phyloP scores from a whole-genome alignment of 2,797 vertebrate genomes.

The Trachurus trachurus region DNA sequence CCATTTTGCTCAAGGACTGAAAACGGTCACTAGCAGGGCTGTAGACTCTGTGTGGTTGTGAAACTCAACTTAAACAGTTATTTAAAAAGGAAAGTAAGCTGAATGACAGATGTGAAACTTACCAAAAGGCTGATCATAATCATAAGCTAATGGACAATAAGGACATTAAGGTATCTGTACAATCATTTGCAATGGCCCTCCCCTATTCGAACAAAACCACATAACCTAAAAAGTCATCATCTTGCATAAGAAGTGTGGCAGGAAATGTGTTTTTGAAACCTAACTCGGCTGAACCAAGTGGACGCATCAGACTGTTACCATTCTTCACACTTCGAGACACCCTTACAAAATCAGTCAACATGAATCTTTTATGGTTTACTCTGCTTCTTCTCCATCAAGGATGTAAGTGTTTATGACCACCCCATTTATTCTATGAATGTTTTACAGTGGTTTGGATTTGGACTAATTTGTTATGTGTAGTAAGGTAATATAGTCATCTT shows the following conservation, averaged over 20 bases:
- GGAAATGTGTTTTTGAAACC: conserved; percentile 36
- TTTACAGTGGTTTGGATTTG: background rate
- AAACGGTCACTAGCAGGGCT: too few relatives aligned
- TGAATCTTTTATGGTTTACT: conserved; percentile 23
- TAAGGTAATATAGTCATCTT: background rate
- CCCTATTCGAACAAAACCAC: conserved; percentile 11
- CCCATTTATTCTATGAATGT: background rate
- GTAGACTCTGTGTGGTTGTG: too few relatives aligned
- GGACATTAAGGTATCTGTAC: background rate
- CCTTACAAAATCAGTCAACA: background rate
- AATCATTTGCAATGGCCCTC: background rate
- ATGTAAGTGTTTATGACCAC: conserved; percentile 28
- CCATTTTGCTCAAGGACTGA: background rate
- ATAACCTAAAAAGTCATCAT: conserved; percentile 14
- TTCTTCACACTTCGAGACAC: background rate
- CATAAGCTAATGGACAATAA: background rate
- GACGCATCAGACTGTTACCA: background rate
- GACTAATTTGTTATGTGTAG: background rate
- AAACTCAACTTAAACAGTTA: background rate
- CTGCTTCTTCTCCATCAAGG: conserved; percentile 41
- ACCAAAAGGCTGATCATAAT: background rate
- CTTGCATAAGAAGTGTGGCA: background rate
- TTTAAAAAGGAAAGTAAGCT: background rate
- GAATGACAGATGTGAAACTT: background rate
- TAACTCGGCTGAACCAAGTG: background rate